phyloP scores from a whole-genome alignment of 2,888 invertebrate genomes.

The Dendrolimus houi region DNA sequence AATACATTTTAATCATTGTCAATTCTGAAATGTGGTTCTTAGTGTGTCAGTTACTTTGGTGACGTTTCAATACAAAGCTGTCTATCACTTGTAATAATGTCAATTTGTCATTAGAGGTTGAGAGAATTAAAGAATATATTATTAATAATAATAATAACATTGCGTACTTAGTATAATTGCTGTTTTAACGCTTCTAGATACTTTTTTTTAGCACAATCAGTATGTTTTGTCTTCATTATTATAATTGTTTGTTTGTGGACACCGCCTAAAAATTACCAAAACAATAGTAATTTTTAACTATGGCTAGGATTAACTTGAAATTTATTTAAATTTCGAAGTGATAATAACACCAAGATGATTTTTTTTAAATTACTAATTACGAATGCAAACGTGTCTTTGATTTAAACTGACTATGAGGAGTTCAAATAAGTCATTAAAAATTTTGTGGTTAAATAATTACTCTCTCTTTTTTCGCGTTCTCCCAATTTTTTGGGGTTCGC shows the following conservation, averaged over 20 bases:
- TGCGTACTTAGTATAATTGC: constrained; percentile 55
- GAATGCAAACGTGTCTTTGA: too few relatives aligned
- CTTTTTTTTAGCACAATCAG: constrained; percentile 17
- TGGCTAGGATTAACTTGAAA: neutral
- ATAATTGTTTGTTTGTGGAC: constrained; percentile 6
- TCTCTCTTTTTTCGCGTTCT: too few relatives aligned
- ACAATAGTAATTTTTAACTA: too few relatives aligned
- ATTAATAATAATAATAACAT: constrained; percentile 19
- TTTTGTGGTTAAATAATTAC: too few relatives aligned
- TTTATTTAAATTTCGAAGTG: too few relatives aligned
- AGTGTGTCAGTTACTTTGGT: neutral
- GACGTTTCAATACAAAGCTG: constrained; percentile 3
- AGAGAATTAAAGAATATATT: constrained; percentile 16
- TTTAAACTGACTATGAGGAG: too few relatives aligned
- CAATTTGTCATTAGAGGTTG: constrained; percentile 43
- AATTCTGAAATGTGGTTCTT: too few relatives aligned
- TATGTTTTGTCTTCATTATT: constrained; percentile 8
- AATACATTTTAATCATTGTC: too few relatives aligned
- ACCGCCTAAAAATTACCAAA: neutral
- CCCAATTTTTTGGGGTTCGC: too few relatives aligned
- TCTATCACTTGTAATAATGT: constrained; percentile 19
- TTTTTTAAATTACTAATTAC: too few relatives aligned
- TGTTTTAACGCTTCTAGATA: constrained; percentile 34
- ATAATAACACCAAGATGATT: too few relatives aligned
- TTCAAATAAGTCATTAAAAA: too few relatives aligned